These are phyloP conservation scores for Notiomystis cincta DNA, from an alignment of 2,113 vertebrate species.

Conservation along the genomic window DNA sequence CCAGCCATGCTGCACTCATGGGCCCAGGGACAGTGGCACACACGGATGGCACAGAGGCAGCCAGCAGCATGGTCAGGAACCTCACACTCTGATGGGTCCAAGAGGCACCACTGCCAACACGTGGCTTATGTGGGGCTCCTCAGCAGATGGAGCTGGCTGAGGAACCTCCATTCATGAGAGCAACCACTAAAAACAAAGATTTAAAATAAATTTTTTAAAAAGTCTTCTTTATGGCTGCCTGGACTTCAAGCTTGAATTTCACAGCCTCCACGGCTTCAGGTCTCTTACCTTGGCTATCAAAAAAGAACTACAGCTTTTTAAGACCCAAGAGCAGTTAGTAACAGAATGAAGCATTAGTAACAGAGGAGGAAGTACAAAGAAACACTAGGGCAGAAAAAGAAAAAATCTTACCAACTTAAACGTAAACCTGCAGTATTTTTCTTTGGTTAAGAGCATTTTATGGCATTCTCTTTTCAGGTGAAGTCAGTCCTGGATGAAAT, in stretches of 20 bases:
- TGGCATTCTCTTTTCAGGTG: slow-evolving; percentile 45
- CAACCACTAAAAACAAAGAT: background rate
- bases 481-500: slow-evolving; percentile 70
- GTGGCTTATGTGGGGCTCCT: background rate
- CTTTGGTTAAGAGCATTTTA: background rate
- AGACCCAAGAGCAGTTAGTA: background rate
- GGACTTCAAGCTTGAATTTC: background rate
- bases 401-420: background rate
- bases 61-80: accelerated
- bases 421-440: background rate
- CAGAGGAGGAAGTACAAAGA: background rate
- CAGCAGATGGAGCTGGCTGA: background rate
- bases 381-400: background rate
- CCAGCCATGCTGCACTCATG: background rate
- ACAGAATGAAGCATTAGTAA: background rate
- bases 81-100: no score
- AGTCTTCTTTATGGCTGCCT: background rate
- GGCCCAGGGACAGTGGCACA: accelerated
- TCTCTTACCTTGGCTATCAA: background rate
- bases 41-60: accelerated
- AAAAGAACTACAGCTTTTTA: background rate
- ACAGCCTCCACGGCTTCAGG: background rate
- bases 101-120: background rate
- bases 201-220: background rate
- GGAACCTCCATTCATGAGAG: background rate